Evolutionary conservation across 2,113 vertebrate species (phyloP).

Genomic region (Chamaea fasciata): DNA sequence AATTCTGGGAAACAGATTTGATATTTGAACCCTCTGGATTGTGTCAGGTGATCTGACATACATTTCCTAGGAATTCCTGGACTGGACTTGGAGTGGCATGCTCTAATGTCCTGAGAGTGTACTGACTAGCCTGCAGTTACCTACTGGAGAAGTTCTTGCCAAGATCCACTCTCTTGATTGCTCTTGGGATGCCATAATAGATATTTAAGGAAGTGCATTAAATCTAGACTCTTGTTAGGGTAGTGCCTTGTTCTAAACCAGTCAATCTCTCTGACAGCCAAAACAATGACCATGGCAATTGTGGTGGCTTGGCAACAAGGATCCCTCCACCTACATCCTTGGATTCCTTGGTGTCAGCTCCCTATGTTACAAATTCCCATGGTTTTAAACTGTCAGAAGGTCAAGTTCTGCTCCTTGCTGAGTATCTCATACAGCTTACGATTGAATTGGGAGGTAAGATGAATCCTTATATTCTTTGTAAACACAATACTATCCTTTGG

Average conservation of each 20-base stretch:
- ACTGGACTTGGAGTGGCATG: not conserved
- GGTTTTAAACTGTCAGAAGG: not conserved
- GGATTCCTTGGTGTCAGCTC: not conserved
- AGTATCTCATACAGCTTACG: not conserved
- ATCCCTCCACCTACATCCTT: not conserved
- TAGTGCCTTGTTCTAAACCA: not conserved
- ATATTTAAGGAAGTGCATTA: not conserved
- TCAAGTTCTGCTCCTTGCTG: not conserved
- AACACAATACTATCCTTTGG: not conserved
- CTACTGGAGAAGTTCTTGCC: not conserved
- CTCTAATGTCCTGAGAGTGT: not conserved
- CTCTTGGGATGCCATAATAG: not conserved
- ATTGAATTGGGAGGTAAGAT: not conserved
- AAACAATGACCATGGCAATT: not conserved
- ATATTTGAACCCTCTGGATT: not conserved
- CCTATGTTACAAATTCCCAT: not conserved
- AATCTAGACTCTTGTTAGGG: not conserved
- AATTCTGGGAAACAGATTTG: not conserved
- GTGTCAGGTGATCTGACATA: not conserved
- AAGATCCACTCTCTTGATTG: not conserved
- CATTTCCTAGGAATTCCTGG: not conserved
- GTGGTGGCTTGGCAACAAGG: not conserved
- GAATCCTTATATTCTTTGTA: not conserved
- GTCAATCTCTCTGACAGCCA: not conserved
- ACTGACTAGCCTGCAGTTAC: not conserved